phyloP scores from a whole-genome alignment of 1,140 invertebrate species.

The Macrosteles quadrilineatus region DNA sequence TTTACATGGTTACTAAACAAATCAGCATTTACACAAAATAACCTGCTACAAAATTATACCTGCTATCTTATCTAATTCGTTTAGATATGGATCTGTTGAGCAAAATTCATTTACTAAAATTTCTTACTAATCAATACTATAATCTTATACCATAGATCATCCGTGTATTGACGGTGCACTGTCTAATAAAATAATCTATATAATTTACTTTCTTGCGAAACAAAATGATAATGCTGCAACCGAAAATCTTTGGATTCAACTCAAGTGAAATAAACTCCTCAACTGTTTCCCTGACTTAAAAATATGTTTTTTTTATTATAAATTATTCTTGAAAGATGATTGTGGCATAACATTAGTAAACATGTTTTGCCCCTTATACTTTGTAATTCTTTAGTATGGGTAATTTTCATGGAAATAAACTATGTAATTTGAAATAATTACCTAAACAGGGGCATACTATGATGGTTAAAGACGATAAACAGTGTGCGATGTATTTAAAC shows the following conservation, averaged over 20 bases:
- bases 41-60: slow-evolving; percentile 4
- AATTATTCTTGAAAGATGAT: no score
- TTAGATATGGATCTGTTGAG: slow-evolving; percentile 27
- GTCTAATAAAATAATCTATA: not conserved
- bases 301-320: no score
- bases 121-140: not conserved
- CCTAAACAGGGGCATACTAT: no score
- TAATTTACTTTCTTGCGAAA: not conserved
- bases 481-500: no score
- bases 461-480: no score
- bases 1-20: slow-evolving; percentile 14
- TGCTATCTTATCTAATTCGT: not conserved
- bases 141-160: not conserved
- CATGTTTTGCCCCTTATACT: no score
- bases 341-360: no score
- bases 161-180: not conserved
- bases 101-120: slow-evolving; percentile 10
- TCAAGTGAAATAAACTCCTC: not conserved
- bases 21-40: not conserved
- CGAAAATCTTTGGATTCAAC: not conserved
- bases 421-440: no score
- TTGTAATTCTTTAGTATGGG: no score
- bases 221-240: not conserved
- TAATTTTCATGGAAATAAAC: no score
- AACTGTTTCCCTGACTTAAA: no score